These are phyloP conservation scores for Microchirus variegatus DNA, from an alignment of 2,797 vertebrate genomes.

Conservation along the genomic window DNA sequence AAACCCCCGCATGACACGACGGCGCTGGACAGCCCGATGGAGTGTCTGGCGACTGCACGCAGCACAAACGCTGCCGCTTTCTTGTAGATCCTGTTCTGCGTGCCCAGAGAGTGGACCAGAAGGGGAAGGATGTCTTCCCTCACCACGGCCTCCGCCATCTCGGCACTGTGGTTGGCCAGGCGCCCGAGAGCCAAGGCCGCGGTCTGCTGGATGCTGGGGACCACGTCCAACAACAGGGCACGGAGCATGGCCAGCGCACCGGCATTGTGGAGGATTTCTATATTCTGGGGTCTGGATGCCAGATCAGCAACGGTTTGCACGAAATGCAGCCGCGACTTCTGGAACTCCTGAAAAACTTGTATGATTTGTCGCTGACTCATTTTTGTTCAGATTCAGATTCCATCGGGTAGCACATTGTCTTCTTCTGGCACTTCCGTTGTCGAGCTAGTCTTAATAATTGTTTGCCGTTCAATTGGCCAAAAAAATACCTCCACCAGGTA, in stretches of 20 bases:
- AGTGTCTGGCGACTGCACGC: conserved; percentile 91
- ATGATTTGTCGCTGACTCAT: conserved; percentile 89
- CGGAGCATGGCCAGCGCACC: conserved; percentile 89
- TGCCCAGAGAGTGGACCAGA: conserved; percentile 86
- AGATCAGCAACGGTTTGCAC: conserved; percentile 89
- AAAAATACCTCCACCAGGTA: no score
- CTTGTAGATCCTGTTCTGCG: conserved; percentile 93
- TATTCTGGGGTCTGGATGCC: conserved; percentile 85
- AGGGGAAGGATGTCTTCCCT: conserved; percentile 92
- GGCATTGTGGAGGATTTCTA: conserved; percentile 82
- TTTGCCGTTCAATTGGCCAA: no score
- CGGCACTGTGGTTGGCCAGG: conserved; percentile 88
- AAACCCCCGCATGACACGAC: conserved; percentile 88
- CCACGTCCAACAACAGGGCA: conserved; percentile 88
- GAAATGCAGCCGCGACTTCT: conserved; percentile 88
- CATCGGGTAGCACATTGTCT: no score
- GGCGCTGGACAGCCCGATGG: conserved; percentile 88
- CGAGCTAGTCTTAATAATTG: no score
- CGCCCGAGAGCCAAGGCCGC: conserved; percentile 90
- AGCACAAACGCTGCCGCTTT: conserved; percentile 93
- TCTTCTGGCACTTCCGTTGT: no score
- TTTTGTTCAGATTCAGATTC: conserved; percentile 9
- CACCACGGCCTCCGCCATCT: conserved; percentile 90
- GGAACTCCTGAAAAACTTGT: conserved; percentile 92
- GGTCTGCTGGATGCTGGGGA: conserved; percentile 91